A percentile compares a stretch with the other conserved stretches of the same genome.
Conservation (phyloP, 2,888 invertebrate species). For the Coenonympha glycerion region DNA sequence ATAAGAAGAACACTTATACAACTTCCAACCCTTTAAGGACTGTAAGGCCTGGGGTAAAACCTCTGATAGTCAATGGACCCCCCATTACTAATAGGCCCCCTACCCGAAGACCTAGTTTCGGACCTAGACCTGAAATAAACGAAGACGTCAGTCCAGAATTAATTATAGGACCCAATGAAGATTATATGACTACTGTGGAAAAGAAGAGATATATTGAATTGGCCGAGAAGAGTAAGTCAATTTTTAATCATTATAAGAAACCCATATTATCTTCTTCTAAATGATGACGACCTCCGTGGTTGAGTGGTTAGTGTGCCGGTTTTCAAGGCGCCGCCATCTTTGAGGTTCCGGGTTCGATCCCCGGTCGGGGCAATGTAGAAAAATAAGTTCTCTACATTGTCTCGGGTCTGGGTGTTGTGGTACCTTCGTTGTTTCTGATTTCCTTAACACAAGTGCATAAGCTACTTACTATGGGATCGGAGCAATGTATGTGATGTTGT, state of each 20-base stretch:
- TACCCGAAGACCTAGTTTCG: conserved; percentile 26
- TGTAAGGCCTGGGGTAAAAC: conserved; percentile 50
- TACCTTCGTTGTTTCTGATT: too few relatives aligned
- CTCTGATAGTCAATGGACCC: conserved; percentile 45
- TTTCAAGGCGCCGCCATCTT: too few relatives aligned
- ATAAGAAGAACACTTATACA: neutral
- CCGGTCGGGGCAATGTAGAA: too few relatives aligned
- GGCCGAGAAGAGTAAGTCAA: conserved; percentile 55
- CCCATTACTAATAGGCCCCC: conserved; percentile 55
- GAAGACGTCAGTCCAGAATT: conserved; percentile 39
- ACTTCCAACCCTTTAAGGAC: conserved; percentile 34
- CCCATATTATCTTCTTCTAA: too few relatives aligned
- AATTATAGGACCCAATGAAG: conserved; percentile 51
- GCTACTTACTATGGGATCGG: too few relatives aligned
- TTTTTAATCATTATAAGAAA: neutral
- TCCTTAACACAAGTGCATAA: too few relatives aligned
- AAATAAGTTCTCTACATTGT: too few relatives aligned
- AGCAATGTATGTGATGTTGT: too few relatives aligned
- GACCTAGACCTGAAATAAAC: conserved; percentile 26
- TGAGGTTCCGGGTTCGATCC: too few relatives aligned
- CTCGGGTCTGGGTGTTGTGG: too few relatives aligned
- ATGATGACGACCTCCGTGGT: too few relatives aligned
- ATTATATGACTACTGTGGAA: conserved; percentile 49
- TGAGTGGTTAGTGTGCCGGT: too few relatives aligned
- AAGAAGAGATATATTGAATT: conserved; percentile 48